Evolutionary conservation across 2,888 invertebrate genomes (phyloP), one percentile per base, ranked within the genome.

Genomic region (Mechanitis messenoides): DNA sequence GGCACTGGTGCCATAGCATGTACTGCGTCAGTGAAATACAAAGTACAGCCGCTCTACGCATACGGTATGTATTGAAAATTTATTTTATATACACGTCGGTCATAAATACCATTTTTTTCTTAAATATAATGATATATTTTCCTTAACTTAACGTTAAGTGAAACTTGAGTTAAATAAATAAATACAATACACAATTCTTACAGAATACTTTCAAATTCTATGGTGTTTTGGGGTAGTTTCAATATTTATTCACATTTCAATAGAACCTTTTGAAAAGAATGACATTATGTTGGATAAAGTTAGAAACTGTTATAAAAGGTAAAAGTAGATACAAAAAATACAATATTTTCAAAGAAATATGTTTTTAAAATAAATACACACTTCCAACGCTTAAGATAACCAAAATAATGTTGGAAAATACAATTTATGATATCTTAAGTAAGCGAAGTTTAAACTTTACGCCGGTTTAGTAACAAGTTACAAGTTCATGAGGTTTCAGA

Each of bases 1-100:
- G 87, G 91, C 33, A 87, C 92, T 0, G 93, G 93, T 1, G 90
- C 92, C 68, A 91, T 95, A 70, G 93, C 94, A 35, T 87, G 91
- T 68, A 91, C 92, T 1, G 93, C 93, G 2, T 90, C 92, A 60
- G 82, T 91, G 70, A 93, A 93, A 76, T 93, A 91, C 72, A 89
- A 91, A 68, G 93, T 93, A 12, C 82, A 91, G 3, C 92, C 93
- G 4, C 84, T 93, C 35, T 92, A 93, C 74, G 92, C 92, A 38
- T 92, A 93, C 83, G 93, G 93, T 93, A 79, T 91, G 89, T 83
- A 50, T 9, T 33, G 42, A 28, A 33, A 28, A 28, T 33, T 42
- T 42, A 9, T 42, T 42, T 5, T 0, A 9, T 9, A 42, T 9
- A 9, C 9, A 42, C 42, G 42, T 42, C 1, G 42, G 9, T 42